Base-by-base conservation (phyloP, 2,113 vertebrate species). In the Heterotilapia buettikoferi region DNA sequence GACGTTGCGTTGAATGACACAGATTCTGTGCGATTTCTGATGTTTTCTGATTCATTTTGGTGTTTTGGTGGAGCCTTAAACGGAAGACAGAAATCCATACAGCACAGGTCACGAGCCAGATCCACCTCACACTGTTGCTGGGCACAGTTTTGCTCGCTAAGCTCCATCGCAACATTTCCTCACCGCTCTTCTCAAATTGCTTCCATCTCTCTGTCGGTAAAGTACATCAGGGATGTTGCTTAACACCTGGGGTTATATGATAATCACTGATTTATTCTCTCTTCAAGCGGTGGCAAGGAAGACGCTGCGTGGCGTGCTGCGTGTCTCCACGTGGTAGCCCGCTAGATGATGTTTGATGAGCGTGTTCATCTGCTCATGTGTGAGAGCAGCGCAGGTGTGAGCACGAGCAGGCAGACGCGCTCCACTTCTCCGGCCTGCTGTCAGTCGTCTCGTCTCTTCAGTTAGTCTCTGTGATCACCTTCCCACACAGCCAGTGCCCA, bases 181-280 rank as follows among this genome's bases (percentile, higher is more conserved):
- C 73, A 5, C 50, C 3, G 3, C 57, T 68, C 43, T 14, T 36
- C 54, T 80, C 53, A 18, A 52, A 78, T 31, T 33, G 73, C 73
- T 31, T 52, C 45, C 45, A 31, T 78, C 45, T 11, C 57, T 43
- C 63, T n/a, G 57, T 78, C 45, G 10, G 26, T 59, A 63, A 82
- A 89, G 82, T 73, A 63, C 71, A 43, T 90, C 83, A 16, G 66
- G 52, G 84, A 92, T 85, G 76, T 83, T 84, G 85, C 85, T 61
- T 80, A 85, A 88, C 73, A n/a, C 91, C 80, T 84, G 83, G 86
- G 90, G 83, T 87, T 81, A 73, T 90, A 84, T 84, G 85, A 92
- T 95, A 89, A 92, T 93, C 84, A 82, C 92, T 90, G 83, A 94
- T 91, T 89, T 88, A 92, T 92, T 88, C 50, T 89, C 59, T 89